Evolutionary conservation across 1,140 invertebrate species (phyloP).

Genomic region (Drosophila dunni): DNA sequence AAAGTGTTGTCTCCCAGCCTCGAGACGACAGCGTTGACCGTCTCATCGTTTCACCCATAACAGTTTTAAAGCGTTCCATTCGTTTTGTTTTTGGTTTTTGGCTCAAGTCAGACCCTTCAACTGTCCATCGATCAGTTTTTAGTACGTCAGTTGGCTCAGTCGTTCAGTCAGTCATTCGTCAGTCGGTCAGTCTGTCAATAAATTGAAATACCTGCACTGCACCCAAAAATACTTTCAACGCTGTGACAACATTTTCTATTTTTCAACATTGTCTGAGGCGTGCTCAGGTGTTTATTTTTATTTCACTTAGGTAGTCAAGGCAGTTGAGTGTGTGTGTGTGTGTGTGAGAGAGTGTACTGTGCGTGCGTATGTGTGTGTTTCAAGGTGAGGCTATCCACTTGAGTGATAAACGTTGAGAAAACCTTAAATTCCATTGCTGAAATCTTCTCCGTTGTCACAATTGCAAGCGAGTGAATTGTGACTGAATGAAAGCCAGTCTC

Average conservation of each 20-base stretch:
- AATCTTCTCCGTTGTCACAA: slow-evolving; percentile 10
- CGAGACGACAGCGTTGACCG: slow-evolving; percentile 10
- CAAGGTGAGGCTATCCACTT: slow-evolving; percentile 45
- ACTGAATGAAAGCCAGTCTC: slow-evolving; percentile 24
- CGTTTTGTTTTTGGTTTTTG: slow-evolving; percentile 1
- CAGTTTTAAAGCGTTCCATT: slow-evolving; percentile 15
- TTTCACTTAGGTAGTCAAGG: slow-evolving; percentile 20
- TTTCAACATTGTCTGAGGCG: slow-evolving; percentile 41
- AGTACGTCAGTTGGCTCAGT: slow-evolving; percentile 7
- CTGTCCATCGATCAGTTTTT: slow-evolving; percentile 19
- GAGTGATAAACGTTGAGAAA: slow-evolving; percentile 27
- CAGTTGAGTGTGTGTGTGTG: not conserved
- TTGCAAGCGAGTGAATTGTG: slow-evolving; percentile 15
- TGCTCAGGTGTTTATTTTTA: slow-evolving; percentile 40
- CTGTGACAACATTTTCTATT: slow-evolving; percentile 62
- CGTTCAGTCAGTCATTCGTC: slow-evolving; percentile 18
- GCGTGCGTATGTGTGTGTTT: slow-evolving; percentile 24
- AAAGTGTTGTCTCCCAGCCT: slow-evolving; percentile 33
- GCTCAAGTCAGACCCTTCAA: slow-evolving; percentile 38
- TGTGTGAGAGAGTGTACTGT: slow-evolving; percentile 8
- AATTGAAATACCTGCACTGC: slow-evolving; percentile 53
- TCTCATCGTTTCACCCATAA: slow-evolving; percentile 39
- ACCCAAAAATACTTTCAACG: slow-evolving; percentile 55
- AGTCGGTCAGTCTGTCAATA: slow-evolving; percentile 40
- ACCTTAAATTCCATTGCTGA: slow-evolving; percentile 12